A percentile compares a stretch with the other conserved stretches of the same genome.
Conservation (phyloP, 2,888 invertebrate species). For the Globia sparganii region DNA sequence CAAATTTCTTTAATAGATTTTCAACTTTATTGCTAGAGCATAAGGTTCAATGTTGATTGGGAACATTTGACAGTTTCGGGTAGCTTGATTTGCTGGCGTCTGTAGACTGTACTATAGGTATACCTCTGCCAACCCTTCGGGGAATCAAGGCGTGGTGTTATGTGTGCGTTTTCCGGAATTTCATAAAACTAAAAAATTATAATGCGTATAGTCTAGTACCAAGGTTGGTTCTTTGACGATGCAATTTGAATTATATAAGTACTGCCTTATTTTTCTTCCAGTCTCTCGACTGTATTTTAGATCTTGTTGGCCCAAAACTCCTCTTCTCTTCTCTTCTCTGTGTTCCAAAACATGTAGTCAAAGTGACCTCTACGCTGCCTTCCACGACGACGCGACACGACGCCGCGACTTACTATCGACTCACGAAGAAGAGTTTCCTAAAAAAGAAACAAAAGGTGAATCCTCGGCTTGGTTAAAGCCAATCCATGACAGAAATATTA, state of each 20-base stretch:
- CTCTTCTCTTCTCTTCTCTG: neutral
- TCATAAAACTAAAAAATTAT: neutral
- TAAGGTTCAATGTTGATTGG: too few species aligned
- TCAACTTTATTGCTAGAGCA: too few species aligned
- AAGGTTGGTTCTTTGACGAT: neutral
- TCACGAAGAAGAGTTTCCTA: too few species aligned
- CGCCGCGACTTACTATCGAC: neutral
- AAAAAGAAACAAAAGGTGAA: neutral
- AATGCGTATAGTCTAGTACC: neutral
- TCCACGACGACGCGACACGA: neutral
- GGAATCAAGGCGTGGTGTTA: neutral
- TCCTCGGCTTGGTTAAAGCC: neutral
- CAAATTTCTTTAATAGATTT: too few species aligned
- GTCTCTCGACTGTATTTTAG: neutral
- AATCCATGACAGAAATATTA: neutral
- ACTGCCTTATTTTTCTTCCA: neutral
- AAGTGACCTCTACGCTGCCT: neutral
- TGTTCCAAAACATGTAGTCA: neutral
- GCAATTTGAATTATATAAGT: neutral
- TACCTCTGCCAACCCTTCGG: neutral
- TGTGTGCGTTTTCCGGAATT: neutral
- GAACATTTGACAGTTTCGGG: too few species aligned
- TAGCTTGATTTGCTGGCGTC: too few species aligned
- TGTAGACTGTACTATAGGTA: too few species aligned
- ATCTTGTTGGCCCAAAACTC: neutral